Conservation (phyloP, 2,888 invertebrate species). For the Tortrix viridana region DNA sequence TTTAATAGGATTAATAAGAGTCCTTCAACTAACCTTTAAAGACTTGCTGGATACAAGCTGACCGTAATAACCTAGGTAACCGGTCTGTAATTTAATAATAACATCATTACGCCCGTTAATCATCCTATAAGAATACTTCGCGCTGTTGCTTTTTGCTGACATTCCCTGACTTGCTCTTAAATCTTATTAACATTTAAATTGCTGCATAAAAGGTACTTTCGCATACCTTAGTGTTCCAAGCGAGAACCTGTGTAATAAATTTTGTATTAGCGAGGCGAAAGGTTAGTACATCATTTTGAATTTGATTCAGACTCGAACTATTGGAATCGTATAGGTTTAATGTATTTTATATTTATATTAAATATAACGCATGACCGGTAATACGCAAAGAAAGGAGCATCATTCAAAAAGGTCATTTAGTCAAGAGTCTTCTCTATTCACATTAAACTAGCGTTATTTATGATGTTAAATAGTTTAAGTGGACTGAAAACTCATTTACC, state of each 20-base stretch:
- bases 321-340: not conserved
- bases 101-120: constrained; percentile 54
- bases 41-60: not conserved
- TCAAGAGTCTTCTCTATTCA: constrained; percentile 44
- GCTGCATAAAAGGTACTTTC: constrained; percentile 37
- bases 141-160: constrained; percentile 46
- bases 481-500: constrained; percentile 69
- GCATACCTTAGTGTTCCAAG: constrained; percentile 23
- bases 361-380: no score
- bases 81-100: constrained; percentile 53
- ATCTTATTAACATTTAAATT: constrained; percentile 45
- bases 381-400: no score
- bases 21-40: constrained; percentile 4
- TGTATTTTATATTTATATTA: no score
- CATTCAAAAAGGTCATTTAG: not conserved
- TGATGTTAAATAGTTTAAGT: constrained; percentile 57
- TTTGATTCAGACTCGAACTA: not conserved
- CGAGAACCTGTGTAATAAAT: constrained; percentile 19
- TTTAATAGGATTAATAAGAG: not conserved
- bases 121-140: constrained; percentile 47
- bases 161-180: constrained; percentile 39
- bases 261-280: constrained; percentile 8
- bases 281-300: not conserved
- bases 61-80: constrained; percentile 45
- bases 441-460: constrained; percentile 38